These are phyloP conservation scores for Turritopsis rubra DNA, from an alignment of 30 jellyfish, hydroid and myxozoan species.

Conservation along the genomic window DNA sequence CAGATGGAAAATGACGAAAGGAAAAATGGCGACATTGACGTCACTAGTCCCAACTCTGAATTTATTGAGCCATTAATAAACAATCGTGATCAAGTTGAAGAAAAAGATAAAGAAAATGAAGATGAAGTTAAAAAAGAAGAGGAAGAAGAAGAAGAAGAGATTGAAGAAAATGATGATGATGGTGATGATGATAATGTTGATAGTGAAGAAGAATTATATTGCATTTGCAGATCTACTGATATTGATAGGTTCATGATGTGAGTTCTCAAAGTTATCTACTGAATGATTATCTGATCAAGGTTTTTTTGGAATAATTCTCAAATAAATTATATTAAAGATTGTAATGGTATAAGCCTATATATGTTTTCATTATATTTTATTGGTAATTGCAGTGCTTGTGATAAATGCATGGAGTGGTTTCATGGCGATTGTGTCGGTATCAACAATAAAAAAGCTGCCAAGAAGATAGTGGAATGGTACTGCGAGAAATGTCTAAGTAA, in stretches of 20 bases:
- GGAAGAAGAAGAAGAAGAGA: conserved; percentile 14
- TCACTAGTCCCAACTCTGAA: not conserved
- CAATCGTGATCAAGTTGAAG: not conserved
- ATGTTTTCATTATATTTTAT: not conserved
- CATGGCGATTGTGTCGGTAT: conserved; percentile 87
- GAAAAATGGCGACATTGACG: not conserved
- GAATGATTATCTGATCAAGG: too few species aligned
- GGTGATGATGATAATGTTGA: conserved; percentile 1
- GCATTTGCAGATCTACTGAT: conserved; percentile 75
- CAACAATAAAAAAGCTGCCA: conserved; percentile 56
- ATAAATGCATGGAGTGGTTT: conserved; percentile 78
- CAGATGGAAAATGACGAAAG: not conserved
- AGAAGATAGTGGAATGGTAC: conserved; percentile 75
- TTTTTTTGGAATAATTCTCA: too few species aligned
- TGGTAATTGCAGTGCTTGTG: conserved; percentile 60
- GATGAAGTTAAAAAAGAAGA: not conserved
- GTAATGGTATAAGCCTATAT: not conserved
- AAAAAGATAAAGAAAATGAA: not conserved
- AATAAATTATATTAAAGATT: too few species aligned
- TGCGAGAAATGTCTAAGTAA: conserved; percentile 66
- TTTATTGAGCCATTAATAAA: not conserved
- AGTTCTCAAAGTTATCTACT: conserved; percentile 9
- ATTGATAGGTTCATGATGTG: conserved; percentile 85
- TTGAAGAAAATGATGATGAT: conserved; percentile 9
- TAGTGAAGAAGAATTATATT: conserved; percentile 46